A percentile compares a stretch with the other conserved stretches of the same genome.
These are phyloP conservation scores for Diplazon laetatorius DNA, from an alignment of 2,888 invertebrate genomes.

Conservation along the genomic window DNA sequence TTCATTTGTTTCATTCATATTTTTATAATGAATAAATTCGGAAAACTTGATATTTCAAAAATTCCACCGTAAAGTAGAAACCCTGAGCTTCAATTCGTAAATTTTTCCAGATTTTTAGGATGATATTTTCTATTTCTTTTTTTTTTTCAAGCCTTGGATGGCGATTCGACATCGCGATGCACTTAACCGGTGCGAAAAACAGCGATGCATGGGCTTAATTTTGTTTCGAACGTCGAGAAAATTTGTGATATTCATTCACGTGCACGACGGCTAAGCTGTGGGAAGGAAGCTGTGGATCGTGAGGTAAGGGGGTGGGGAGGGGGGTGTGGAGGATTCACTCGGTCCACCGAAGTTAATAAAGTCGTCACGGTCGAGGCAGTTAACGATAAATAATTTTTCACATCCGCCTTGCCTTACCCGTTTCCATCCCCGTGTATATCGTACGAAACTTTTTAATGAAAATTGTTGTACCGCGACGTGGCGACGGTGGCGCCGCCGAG, in stretches of 20 bases:
- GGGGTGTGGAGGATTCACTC: constrained; percentile 21
- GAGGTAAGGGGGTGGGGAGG: not conserved
- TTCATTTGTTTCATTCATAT: too few species aligned
- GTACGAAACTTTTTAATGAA: constrained; percentile 67
- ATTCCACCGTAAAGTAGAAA: too few species aligned
- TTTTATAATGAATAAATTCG: too few species aligned
- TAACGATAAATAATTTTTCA: constrained; percentile 65
- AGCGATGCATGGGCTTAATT: too few species aligned
- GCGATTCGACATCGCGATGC: too few species aligned
- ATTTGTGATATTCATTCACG: constrained; percentile 32
- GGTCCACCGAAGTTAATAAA: constrained; percentile 60
- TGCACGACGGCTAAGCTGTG: not conserved
- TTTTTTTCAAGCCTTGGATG: too few species aligned
- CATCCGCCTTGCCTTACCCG: constrained; percentile 10
- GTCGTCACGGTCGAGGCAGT: constrained; percentile 28
- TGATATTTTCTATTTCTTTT: too few species aligned
- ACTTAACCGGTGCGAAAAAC: too few species aligned
- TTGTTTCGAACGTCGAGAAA: constrained; percentile 33
- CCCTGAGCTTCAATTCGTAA: too few species aligned
- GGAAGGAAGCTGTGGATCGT: too few species aligned
- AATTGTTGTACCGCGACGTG: constrained; percentile 58
- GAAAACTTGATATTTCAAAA: too few species aligned
- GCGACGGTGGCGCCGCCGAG: not conserved
- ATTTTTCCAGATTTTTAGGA: too few species aligned
- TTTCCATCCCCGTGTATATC: constrained; percentile 22